Evolutionary conservation across 2,797 vertebrate species (phyloP), one percentile per base, ranked within the genome.

Genomic region (Coranthus polyacanthus): DNA sequence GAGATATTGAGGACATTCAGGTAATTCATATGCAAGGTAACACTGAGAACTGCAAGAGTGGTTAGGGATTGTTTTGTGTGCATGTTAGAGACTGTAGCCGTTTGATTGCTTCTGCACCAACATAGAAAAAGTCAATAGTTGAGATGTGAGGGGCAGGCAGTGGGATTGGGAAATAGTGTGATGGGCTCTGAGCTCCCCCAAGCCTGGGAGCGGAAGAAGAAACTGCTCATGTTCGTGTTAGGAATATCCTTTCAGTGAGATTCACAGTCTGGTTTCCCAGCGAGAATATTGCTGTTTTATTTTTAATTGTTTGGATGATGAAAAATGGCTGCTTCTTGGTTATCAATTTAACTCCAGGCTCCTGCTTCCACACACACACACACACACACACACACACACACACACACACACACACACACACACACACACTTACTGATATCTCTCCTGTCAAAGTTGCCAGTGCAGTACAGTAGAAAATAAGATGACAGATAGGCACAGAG

Each of bases 81-180:
- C 10, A 3, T 59, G 45, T 64, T 51, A 10, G 50, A 79, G 26
- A 41, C 42, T 65, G 11, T 32, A 56, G 47, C 18, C 29, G 20
- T 74, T 80, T 69, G 76, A 84, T 65, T 71, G 62, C 24, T 44
- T 67, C 65, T 67, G 58, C 29, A 61, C 21, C 41, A 47, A 63
- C 57, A 62, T 58, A 29, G 46, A 52, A 55, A 53, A 61, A 75
- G 71, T 76, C 75, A 67, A 65, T 69, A 60, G 59, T 22, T 45
- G 44, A 66, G 63, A 54, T 63, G 50, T 39, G 53, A 64, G 20
- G 24, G 26, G 21, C 13, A 12, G 55, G 45, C 43, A 22, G 68
- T n/a, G 17, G 51, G 64, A 60, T 17, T 12, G 46, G 38, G 39
- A 34, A 20, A 46, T 13, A 7, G 29, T 72, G 12, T 4, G 15